phyloP scores from a whole-genome alignment of 2,797 vertebrate genomes.

The Lacerta agilis region DNA sequence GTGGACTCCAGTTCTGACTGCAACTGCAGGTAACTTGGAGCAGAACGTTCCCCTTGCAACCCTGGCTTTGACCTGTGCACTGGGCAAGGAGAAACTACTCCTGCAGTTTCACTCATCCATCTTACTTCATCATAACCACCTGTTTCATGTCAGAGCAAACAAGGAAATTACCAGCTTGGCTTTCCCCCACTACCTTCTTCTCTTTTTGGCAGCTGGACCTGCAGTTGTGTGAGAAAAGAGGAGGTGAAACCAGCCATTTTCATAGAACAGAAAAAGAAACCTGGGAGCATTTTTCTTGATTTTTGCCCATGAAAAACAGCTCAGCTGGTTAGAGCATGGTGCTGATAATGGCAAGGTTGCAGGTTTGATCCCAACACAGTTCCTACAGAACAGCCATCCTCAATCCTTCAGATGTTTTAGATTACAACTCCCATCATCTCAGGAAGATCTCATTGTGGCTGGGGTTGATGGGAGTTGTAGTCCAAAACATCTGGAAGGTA shows the following conservation, averaged over 20 bases:
- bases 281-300: not conserved
- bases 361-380: too few relatives aligned
- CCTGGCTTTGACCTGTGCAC: not conserved
- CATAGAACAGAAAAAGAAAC: not conserved
- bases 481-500: too few relatives aligned
- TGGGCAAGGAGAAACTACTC: not conserved
- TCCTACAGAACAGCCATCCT: not conserved
- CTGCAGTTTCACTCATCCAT: not conserved
- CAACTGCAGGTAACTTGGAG: not conserved
- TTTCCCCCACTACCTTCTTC: not conserved
- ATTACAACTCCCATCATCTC: too few relatives aligned
- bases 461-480: too few relatives aligned
- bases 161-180: slow-evolving; percentile 2
- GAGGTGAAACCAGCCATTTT: not conserved
- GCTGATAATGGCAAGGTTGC: too few relatives aligned
- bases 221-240: not conserved
- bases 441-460: too few relatives aligned
- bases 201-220: slow-evolving; percentile 10
- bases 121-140: too few relatives aligned
- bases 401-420: too few relatives aligned
- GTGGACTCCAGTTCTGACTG: not conserved
- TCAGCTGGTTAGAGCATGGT: not conserved
- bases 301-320: not conserved
- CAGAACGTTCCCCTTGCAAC: too few relatives aligned
- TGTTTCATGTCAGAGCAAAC: not conserved